phyloP scores from a whole-genome alignment of 2,113 vertebrate genomes.

The Periophthalmus modestus region DNA sequence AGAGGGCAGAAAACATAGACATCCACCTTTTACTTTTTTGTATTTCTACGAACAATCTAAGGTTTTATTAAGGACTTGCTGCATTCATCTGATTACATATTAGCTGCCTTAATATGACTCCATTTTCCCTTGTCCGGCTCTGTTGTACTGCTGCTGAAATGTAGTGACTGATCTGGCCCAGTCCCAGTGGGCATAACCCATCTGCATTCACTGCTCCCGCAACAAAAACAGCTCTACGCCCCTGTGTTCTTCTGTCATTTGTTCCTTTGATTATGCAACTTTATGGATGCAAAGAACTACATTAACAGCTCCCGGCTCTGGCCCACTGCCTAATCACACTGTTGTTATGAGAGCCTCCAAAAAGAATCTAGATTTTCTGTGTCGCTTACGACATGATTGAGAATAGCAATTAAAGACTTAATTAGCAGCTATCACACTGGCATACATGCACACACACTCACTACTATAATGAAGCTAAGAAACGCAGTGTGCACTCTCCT shows the following conservation, averaged over 20 bases:
- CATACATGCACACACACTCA: slow-evolving; percentile 12
- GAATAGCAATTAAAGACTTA: slow-evolving; percentile 71
- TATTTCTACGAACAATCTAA: neutral
- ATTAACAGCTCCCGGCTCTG: slow-evolving; percentile 50
- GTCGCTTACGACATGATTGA: slow-evolving; percentile 67
- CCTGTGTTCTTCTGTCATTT: slow-evolving; percentile 11
- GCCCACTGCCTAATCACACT: slow-evolving; percentile 59
- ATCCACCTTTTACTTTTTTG: too few species aligned
- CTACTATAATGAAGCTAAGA: slow-evolving; percentile 44
- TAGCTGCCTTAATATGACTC: too few species aligned
- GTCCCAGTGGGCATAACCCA: neutral
- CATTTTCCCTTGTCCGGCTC: neutral
- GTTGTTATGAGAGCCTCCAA: slow-evolving; percentile 33
- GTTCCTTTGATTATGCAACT: slow-evolving; percentile 34
- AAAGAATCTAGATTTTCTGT: slow-evolving; percentile 23
- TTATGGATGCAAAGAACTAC: slow-evolving; percentile 39
- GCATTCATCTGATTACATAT: neutral
- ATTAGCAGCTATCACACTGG: slow-evolving; percentile 67
- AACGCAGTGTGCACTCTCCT: slow-evolving; percentile 49
- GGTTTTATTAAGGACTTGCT: neutral
- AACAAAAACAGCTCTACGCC: slow-evolving; percentile 1
- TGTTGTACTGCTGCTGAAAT: neutral
- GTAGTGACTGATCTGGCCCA: neutral
- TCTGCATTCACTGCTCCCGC: neutral
- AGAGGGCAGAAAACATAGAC: too few species aligned